Evolutionary conservation across 2,113 vertebrate species (phyloP), one percentile per base, ranked within the genome.

Genomic region (Grallaria varia): DNA sequence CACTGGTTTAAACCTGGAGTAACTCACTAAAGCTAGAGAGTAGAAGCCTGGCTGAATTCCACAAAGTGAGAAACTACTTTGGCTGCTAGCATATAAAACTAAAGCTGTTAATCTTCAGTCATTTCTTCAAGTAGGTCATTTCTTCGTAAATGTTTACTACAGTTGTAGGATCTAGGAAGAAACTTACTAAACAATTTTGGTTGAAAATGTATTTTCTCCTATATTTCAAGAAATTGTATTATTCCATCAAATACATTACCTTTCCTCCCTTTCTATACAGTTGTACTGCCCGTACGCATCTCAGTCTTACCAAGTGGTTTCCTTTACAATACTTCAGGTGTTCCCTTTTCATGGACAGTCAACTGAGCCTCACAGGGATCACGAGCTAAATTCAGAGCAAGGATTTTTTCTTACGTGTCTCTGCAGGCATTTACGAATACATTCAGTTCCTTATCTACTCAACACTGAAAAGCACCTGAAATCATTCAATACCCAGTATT

Each of bases 1-100:
- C 87, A 69, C 78, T 94, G 81, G 74, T 96, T 93, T 96, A 87
- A 93, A 95, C 93, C 93, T 95, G 94, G 78, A 96, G 90, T 94
- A 94, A 89, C 81, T 96, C 87, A 73, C 84, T 87, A 19, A 89
- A 94, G 91, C 87, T 89, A 79, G 69, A 91, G 81, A 86, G 86
- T 69, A 67, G 90, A 95, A 95, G 39, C 86, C 80, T 95, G 89
- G 94, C 94, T 76, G 66, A 69, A 72, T 89, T 96, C 74, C 91
- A 93, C 69, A 14, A 68, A 96, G 45, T 85, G 74, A 94, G 89
- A 93, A 75, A 95, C 87, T 0, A 82, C 47, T 89, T 84, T 94
- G 91, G 81, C 79, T 93, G 76, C 74, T 47, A 68, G 89, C 40
- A 72, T 19, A 42, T 53, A 87, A 66, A 79, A 73, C 60, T 92